These are phyloP conservation scores for Podarcis cretensis DNA, from an alignment of 2,113 vertebrate species.

Conservation along the genomic window DNA sequence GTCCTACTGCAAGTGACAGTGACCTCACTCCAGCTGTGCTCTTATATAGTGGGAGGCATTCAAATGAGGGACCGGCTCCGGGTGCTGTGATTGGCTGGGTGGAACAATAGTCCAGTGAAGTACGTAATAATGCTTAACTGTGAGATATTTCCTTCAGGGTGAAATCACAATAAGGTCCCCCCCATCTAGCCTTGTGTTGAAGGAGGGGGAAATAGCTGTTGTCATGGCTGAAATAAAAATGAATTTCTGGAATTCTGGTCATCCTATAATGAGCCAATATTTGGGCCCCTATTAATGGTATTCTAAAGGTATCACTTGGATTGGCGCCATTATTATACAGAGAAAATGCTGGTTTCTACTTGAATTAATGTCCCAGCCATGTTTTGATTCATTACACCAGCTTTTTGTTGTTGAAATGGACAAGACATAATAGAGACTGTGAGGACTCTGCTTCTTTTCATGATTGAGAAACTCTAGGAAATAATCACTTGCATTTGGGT, in stretches of 20 bases:
- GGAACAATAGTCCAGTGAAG: constrained; percentile 17
- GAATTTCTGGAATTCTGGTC: not conserved
- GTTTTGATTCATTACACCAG: not conserved
- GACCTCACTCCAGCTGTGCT: not conserved
- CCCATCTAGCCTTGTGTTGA: not conserved
- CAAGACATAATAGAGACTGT: not conserved
- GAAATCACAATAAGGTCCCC: not conserved
- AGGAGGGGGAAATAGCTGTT: not conserved
- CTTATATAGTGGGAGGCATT: constrained; percentile 13
- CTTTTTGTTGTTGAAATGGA: not conserved
- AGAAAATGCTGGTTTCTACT: not conserved
- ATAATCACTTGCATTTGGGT: not conserved
- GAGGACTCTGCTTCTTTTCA: not conserved
- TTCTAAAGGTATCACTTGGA: too few relatives aligned
- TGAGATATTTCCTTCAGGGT: not conserved
- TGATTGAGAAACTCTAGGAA: not conserved
- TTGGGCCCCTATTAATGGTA: too few relatives aligned
- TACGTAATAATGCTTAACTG: not conserved
- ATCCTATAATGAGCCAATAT: too few relatives aligned
- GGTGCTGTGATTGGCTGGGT: constrained; percentile 17
- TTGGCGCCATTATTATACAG: too few relatives aligned
- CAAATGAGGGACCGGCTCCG: constrained; percentile 20
- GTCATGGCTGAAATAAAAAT: not conserved
- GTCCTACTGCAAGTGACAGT: constrained; percentile 2
- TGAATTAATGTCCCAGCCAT: not conserved